A percentile compares a stretch with the other conserved stretches of the same genome.
Evolutionary conservation across 2,888 invertebrate genomes (phyloP).

Genomic region (Automeris io): DNA sequence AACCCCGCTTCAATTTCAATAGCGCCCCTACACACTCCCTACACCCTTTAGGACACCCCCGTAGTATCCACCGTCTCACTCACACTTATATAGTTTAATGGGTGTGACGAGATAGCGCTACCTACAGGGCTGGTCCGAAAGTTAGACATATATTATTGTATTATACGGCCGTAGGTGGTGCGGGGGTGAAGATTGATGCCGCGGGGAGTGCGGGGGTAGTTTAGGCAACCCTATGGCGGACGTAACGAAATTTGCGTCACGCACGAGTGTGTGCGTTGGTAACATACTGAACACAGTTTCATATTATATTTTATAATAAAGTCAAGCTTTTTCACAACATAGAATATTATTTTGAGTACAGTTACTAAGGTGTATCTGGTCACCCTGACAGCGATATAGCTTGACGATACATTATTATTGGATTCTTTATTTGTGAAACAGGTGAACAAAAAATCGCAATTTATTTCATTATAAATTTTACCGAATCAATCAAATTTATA

Average conservation of each 20-base stretch:
- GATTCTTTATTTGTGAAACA: too few relatives aligned
- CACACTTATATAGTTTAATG: constrained; percentile 21
- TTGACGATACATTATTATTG: too few relatives aligned
- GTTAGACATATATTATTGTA: constrained; percentile 77
- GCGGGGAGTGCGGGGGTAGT: constrained; percentile 57
- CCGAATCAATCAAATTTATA: too few relatives aligned
- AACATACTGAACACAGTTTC: too few relatives aligned
- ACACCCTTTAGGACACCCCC: constrained; percentile 76
- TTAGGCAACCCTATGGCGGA: constrained; percentile 70
- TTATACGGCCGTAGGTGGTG: constrained; percentile 73
- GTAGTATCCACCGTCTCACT: constrained; percentile 39
- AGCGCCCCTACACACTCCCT: constrained; percentile 72
- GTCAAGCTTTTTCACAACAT: too few relatives aligned
- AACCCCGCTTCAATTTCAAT: constrained; percentile 77
- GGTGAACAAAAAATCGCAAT: too few relatives aligned
- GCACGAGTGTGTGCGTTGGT: constrained; percentile 52
- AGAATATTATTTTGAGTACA: too few relatives aligned
- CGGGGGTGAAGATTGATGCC: constrained; percentile 74
- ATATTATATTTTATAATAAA: too few relatives aligned
- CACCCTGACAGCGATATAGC: too few relatives aligned
- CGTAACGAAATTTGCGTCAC: constrained; percentile 70
- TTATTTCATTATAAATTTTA: too few relatives aligned
- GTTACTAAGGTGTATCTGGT: too few relatives aligned
- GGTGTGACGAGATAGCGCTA: constrained; percentile 41
- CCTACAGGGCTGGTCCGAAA: constrained; percentile 76